These are phyloP conservation scores for Tenthredo notha DNA, from an alignment of 2,888 invertebrate species.

Conservation along the genomic window DNA sequence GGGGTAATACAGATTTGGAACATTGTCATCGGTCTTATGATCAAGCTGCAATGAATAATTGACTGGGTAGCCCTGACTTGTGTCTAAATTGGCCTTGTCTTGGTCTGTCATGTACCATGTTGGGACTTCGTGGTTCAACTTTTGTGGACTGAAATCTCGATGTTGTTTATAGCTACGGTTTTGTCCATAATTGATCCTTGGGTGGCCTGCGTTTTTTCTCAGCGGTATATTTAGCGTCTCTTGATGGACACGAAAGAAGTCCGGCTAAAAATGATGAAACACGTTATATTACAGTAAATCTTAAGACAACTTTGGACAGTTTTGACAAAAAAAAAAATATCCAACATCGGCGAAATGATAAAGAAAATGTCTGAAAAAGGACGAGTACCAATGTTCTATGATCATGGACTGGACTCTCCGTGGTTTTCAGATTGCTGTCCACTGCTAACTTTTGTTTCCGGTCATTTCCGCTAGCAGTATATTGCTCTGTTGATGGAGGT, in stretches of 20 bases:
- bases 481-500: not conserved
- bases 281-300: not conserved
- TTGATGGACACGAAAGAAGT: not conserved
- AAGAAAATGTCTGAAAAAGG: not conserved
- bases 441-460: not conserved
- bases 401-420: not conserved
- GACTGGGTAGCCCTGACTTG: not conserved
- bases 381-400: not conserved
- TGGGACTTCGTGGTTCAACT: not conserved
- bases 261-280: constrained; percentile 1
- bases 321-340: not conserved
- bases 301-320: not conserved
- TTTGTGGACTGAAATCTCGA: not conserved
- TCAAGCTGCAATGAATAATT: not conserved
- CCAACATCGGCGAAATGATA: not conserved
- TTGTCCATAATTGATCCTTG: constrained; percentile 24
- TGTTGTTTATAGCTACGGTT: not conserved
- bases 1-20: not conserved
- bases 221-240: not conserved
- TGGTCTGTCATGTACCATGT: not conserved
- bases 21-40: not conserved
- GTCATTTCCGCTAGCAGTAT: not conserved
- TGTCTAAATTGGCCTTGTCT: not conserved
- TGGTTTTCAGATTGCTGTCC: not conserved
- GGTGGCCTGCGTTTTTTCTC: constrained; percentile 5